Percentiles rank a stretch among this genome's conserved stretches.
Evolutionary conservation across 1,140 invertebrate genomes (phyloP).

Genomic region (Anoplolepis gracilipes): DNA sequence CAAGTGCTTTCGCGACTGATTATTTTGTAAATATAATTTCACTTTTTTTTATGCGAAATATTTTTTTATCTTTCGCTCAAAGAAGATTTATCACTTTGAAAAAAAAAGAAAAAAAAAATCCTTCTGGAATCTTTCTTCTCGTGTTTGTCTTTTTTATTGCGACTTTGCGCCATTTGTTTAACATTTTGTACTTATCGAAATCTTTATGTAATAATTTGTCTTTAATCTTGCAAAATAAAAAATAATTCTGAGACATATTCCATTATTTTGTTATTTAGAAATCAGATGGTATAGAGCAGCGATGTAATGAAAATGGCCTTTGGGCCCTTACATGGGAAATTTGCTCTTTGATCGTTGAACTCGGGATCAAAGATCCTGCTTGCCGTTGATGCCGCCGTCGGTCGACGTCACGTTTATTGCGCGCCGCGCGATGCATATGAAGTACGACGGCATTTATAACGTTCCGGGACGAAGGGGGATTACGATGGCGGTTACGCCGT

Average conservation of each 20-base stretch:
- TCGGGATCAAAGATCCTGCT: conserved; percentile 41
- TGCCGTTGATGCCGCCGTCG: conserved; percentile 34
- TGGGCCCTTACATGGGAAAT: background rate
- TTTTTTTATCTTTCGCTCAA: background rate
- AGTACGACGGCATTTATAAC: conserved; percentile 49
- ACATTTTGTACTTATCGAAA: background rate
- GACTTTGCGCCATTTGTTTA: too few relatives aligned
- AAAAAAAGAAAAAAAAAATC: too few relatives aligned
- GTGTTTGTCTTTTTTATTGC: too few relatives aligned
- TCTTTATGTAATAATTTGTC: background rate
- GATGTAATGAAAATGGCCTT: background rate
- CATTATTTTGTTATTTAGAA: background rate
- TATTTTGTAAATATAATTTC: background rate
- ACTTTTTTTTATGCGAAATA: background rate
- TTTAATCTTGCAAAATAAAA: background rate
- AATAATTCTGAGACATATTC: background rate
- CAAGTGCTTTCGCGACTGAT: background rate
- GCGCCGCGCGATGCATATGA: conserved; percentile 37
- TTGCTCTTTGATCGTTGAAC: conserved; percentile 30
- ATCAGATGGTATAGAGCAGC: background rate
- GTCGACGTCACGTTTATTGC: conserved; percentile 44
- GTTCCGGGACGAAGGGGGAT: conserved; percentile 52
- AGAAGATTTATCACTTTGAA: too few relatives aligned
- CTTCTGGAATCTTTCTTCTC: too few relatives aligned
- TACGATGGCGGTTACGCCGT: conserved; percentile 62